Evolutionary conservation across 2,888 invertebrate genomes (phyloP), one percentile per base, ranked within the genome.

Genomic region (Cerceris ruficornis): DNA sequence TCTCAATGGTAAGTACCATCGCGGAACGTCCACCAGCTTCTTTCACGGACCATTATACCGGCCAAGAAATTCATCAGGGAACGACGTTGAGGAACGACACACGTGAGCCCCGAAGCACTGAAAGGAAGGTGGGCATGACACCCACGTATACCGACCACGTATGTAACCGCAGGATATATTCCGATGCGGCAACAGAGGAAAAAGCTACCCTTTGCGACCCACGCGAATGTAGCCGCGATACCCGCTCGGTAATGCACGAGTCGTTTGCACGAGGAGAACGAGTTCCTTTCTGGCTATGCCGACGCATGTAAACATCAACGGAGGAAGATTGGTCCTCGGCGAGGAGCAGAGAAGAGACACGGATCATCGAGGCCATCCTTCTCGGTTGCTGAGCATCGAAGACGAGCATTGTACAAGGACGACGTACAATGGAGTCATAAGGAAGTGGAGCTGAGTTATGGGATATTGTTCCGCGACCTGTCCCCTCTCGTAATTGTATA

Each of bases 251-350:
- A 84, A 88, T 84, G 85, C 82, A 79, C 77, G 79, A 28, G 83
- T 82, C 85, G 86, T 86, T 88, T 82, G 87, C 81, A 83, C 83
- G 77, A 76, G 62, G 60, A 64, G 80, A 79, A 75, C 81, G 77
- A 81, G 82, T 70, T 57, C 81, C 73, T 75, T 81, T 81, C 75
- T 69, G 81, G 17, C 69, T 50, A 52, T 67, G 80, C 80, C 83
- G 84, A 84, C 80, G 67, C 75, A 49, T 77, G 86, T 77, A 75
- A 85, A 85, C 80, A 74, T 67, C 71, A 52, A 13, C 57, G 59
- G 55, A 15, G 52, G 77, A 54, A 54, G 6, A 62, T 75, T 69
- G 7, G 55, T 68, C 28, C 49, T 62, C 59, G 50, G 58, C 50
- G 41, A 7, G 61, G 42, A 43, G 49, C 43, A 60, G 55, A 62